phyloP scores from a whole-genome alignment of 2,888 invertebrate genomes.

The Biston betularia region DNA sequence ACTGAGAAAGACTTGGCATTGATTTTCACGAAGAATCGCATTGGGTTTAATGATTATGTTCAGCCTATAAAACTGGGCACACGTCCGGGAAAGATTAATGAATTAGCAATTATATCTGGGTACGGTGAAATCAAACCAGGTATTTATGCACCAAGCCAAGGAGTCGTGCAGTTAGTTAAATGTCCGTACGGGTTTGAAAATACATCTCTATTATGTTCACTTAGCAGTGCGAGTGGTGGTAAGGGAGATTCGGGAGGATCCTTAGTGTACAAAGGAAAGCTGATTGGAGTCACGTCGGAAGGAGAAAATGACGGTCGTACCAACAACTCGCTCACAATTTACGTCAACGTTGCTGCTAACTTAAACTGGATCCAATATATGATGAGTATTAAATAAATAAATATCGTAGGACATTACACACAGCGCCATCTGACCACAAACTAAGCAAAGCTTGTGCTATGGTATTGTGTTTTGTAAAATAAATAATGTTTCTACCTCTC shows the following conservation, averaged over 20 bases:
- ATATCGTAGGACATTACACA: neutral
- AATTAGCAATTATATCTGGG: conserved; percentile 46
- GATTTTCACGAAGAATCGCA: conserved; percentile 41
- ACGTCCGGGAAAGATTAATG: conserved; percentile 7
- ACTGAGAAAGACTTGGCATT: conserved; percentile 48
- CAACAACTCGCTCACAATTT: conserved; percentile 33
- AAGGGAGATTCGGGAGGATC: conserved; percentile 55
- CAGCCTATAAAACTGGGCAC: conserved; percentile 41
- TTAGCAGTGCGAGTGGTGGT: conserved; percentile 40
- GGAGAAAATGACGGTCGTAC: conserved; percentile 29
- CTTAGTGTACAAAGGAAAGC: conserved; percentile 38
- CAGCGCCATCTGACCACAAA: too few species aligned
- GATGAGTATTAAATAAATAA: conserved; percentile 3
- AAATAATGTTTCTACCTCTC: too few species aligned
- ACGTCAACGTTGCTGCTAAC: conserved; percentile 44
- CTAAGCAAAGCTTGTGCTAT: too few species aligned
- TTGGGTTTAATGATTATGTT: conserved; percentile 37
- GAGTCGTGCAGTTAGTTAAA: conserved; percentile 33
- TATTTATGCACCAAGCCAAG: conserved; percentile 44
- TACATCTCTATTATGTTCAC: conserved; percentile 46
- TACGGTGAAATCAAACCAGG: conserved; percentile 42
- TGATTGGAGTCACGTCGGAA: conserved; percentile 49
- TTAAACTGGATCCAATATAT: conserved; percentile 48
- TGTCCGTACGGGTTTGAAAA: conserved; percentile 30
- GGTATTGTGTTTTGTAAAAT: too few species aligned